These are phyloP conservation scores for Pachypeltis micranthus DNA, from an alignment of 1,140 invertebrate genomes.

Conservation along the genomic window DNA sequence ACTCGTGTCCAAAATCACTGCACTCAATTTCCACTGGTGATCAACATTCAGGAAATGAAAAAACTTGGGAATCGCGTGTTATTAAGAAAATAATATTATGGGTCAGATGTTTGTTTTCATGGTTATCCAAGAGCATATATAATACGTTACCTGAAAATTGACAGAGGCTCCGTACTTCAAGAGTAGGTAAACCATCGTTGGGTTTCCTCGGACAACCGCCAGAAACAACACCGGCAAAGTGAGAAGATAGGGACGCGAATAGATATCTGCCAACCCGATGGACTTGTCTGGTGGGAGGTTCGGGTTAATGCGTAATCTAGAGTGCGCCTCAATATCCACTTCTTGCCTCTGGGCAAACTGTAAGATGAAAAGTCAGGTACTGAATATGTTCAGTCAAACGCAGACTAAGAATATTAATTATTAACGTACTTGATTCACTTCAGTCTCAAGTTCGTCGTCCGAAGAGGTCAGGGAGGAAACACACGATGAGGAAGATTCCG, in stretches of 20 bases:
- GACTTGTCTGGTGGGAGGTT: constrained; percentile 28
- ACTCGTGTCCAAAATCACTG: too few relatives aligned
- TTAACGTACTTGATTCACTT: not conserved
- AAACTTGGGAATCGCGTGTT: too few relatives aligned
- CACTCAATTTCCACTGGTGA: too few relatives aligned
- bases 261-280: constrained; percentile 34
- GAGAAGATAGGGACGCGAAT: constrained; percentile 40
- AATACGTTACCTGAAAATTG: constrained; percentile 36
- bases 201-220: constrained; percentile 40
- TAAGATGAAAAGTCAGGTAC: not conserved
- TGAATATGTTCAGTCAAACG: not conserved
- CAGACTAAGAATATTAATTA: not conserved
- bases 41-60: too few relatives aligned
- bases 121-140: too few relatives aligned
- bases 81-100: too few relatives aligned
- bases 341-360: constrained; percentile 20
- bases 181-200: constrained; percentile 40
- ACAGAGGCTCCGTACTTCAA: constrained; percentile 43
- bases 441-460: constrained; percentile 19
- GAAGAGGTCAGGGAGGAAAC: constrained; percentile 22
- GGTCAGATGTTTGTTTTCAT: too few relatives aligned
- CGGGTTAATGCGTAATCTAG: constrained; percentile 31
- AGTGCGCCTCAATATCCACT: constrained; percentile 22
- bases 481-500: constrained; percentile 24
- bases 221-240: constrained; percentile 42